Base-by-base conservation (phyloP, 2,888 invertebrate species). In the Drosophila buzzatii region DNA sequence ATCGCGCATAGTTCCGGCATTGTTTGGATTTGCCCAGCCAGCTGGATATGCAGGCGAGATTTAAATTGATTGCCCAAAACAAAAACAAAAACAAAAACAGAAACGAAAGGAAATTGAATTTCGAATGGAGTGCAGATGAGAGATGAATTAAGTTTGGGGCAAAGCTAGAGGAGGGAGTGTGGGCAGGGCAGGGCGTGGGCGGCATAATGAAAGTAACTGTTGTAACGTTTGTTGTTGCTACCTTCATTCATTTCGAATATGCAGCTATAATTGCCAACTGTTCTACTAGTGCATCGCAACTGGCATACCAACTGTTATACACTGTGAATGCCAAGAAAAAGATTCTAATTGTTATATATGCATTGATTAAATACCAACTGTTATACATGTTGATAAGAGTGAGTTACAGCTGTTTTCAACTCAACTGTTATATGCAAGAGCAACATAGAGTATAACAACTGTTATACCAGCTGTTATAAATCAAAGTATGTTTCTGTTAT, bases 21-120 rank as follows among this genome's bases (percentile, higher is more conserved):
- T 74, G 81, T 66, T 51, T 64, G 76, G 81, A 73, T 77, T 77
- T 75, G 71, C 80, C 75, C 76, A 77, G 63, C 56, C 75, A 79
- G 60, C 70, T 70, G 75, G 51, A 70, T 70, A 45, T 69, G 69
- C 86, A 70, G 76, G 64, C 68, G 57, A 67, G 84, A 83, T 80
- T 83, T 56, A 76, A 85, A 89, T 84, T 89, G 87, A 89, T 84
- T 89, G 85, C 66, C 81, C 55, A 55, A 76, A 85, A 58, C 81
- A 75, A 85, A 88, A 82, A 39, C 14, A 23, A 39, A 39, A 73
- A n/a, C n/a, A n/a, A n/a, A n/a, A n/a, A n/a, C n/a, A n/a, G n/a
- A 75, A 85, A 59, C 81, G 84, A 86, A 89, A 84, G 81, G 84
- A 79, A 89, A 86, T 82, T 83, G 84, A 85, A 89, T 89, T 89